Evolutionary conservation across 2,888 invertebrate genomes (phyloP), one percentile per base, ranked within the genome.

Genomic region (Acanthosepion lycidas): DNA sequence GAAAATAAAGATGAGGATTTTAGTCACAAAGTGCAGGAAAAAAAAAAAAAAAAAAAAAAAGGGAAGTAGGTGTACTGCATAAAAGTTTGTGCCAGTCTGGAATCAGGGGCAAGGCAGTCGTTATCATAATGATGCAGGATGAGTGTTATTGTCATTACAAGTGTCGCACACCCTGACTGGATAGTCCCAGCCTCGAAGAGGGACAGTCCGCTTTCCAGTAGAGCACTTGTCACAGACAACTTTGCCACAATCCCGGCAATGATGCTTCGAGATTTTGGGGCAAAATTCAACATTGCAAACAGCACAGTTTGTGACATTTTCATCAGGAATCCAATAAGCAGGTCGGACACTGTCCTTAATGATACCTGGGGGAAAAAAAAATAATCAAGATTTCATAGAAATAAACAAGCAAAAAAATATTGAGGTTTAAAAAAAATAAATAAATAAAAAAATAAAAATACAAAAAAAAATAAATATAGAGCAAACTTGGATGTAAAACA

Each of bases 281-380:
- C 97, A 97, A 97, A 98, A 98, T 51, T 97, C 97, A 55, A 97
- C 97, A 53, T 98, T 97, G 97, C 99, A 99, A 26, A 98, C 98
- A 95, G 97, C 98, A 97, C 99, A 99, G 94, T 97, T 97, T 48
- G 98, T 98, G 94, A 98, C 98, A 96, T 98, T 98, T 12, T 98
- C 98, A 97, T 99, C 98, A 0, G 98, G 98, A 64, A 98, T 98
- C 99, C 99, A 99, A 97, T 99, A 99, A 0, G 98, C 97, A 0
- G 98, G 98, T 91, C 98, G 98, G 12, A 98, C 98, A 9, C 98
- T 98, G 95, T 98, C 98, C 97, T 98, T 98, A 94, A 99, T 94
- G 95, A 97, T 95, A 49, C 96, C 97, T 97, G 94, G 0, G 26
- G 26, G 23, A 48, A 5, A 95, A 95, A 12, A 91, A 94, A 94